Conservation (phyloP, 2,888 invertebrate species). For the Choristoneura rosaceana region DNA sequence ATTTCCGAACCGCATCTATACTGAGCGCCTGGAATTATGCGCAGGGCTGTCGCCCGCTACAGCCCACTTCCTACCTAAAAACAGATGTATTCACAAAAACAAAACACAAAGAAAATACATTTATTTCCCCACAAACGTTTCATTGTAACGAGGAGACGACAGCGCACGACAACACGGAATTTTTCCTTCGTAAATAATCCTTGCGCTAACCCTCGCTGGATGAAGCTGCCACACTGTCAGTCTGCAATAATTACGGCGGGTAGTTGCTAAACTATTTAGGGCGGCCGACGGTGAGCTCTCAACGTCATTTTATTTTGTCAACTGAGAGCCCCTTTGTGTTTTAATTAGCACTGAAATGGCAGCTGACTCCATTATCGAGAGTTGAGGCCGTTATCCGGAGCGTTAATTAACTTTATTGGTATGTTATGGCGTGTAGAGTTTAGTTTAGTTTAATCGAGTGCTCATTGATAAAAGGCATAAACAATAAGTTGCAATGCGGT, state of each 20-base stretch:
- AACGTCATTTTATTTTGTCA: constrained; percentile 69
- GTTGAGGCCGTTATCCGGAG: constrained; percentile 48
- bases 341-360: constrained; percentile 65
- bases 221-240: constrained; percentile 48
- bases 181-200: constrained; percentile 30
- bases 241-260: constrained; percentile 67
- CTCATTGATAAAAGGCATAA: constrained; percentile 24
- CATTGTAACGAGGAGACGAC: constrained; percentile 26
- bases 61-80: background rate
- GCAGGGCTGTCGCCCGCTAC: constrained; percentile 34
- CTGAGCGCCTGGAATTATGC: constrained; percentile 21
- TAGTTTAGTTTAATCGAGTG: constrained; percentile 29
- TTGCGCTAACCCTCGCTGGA: constrained; percentile 38
- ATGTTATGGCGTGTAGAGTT: constrained; percentile 33
- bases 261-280: constrained; percentile 71
- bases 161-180: constrained; percentile 16
- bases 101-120: constrained; percentile 22
- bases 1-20: constrained; percentile 56
- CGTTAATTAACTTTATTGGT: constrained; percentile 41
- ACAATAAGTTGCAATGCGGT: constrained; percentile 20
- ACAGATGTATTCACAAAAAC: constrained; percentile 25
- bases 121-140: constrained; percentile 21
- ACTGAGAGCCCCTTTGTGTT: constrained; percentile 71
- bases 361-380: constrained; percentile 42
- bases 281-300: constrained; percentile 60